Conservation (phyloP, 1,140 invertebrate genomes). For the Cyphomyrmex costatus region DNA sequence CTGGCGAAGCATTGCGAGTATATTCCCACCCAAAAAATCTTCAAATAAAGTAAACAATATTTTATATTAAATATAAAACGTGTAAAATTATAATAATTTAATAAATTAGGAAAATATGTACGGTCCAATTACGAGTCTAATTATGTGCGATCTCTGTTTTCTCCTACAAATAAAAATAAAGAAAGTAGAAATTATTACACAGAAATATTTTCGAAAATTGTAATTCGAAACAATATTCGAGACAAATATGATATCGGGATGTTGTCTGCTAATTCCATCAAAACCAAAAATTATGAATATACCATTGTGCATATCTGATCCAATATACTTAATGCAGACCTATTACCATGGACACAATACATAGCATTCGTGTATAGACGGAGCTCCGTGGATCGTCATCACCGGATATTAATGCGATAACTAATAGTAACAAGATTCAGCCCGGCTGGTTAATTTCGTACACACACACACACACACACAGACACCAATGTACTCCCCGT, state of each 20-base stretch:
- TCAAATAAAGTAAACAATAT: neutral
- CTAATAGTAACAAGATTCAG: constrained; percentile 76
- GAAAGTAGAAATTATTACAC: neutral
- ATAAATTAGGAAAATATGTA: neutral
- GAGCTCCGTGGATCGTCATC: constrained; percentile 38
- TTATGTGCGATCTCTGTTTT: neutral
- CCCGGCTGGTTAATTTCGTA: constrained; percentile 54
- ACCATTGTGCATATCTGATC: neutral
- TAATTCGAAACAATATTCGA: neutral
- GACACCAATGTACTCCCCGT: neutral
- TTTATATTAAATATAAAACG: neutral
- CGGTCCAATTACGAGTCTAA: neutral
- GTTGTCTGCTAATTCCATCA: constrained; percentile 8
- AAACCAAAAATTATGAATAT: constrained; percentile 21
- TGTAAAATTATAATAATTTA: neutral
- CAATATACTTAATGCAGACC: neutral
- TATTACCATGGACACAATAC: neutral
- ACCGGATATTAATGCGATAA: constrained; percentile 74
- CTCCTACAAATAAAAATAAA: neutral
- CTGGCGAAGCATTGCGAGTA: neutral
- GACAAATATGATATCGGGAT: neutral
- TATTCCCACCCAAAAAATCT: neutral
- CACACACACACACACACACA: neutral
- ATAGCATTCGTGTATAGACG: constrained; percentile 13
- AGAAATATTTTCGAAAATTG: neutral